Evolutionary conservation across 2,888 invertebrate genomes (phyloP).

Genomic region (Watsonalla binaria): DNA sequence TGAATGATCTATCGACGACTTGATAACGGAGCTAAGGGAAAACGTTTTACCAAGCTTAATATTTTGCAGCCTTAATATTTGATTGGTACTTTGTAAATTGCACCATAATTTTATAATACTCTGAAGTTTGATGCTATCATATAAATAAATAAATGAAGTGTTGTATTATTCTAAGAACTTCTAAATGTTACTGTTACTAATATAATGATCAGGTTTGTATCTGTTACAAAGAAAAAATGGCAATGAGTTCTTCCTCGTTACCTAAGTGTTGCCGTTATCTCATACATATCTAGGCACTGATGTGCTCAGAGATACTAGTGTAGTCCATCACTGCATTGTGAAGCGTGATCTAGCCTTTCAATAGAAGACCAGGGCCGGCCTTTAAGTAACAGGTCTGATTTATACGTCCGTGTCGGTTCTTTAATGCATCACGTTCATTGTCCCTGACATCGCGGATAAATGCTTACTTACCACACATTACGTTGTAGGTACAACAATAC

Average conservation of each 20-base stretch:
- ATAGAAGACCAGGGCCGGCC: constrained; percentile 22
- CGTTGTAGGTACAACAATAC: not conserved
- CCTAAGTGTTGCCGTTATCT: not conserved
- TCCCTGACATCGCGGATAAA: not conserved
- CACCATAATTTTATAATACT: too few species aligned
- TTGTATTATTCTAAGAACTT: too few species aligned
- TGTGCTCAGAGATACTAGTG: not conserved
- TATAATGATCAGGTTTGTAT: too few species aligned
- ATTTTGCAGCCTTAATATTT: too few species aligned
- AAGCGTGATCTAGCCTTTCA: constrained; percentile 18
- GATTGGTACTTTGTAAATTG: too few species aligned
- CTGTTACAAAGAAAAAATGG: not conserved
- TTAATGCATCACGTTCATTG: constrained; percentile 12
- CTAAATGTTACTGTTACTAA: too few species aligned
- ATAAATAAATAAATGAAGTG: too few species aligned
- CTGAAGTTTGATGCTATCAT: too few species aligned
- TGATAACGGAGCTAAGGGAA: too few species aligned
- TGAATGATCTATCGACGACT: too few species aligned
- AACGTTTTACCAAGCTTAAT: too few species aligned
- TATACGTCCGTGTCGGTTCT: constrained; percentile 16
- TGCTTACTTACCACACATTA: not conserved
- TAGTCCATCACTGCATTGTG: constrained; percentile 9
- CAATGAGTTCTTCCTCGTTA: not conserved
- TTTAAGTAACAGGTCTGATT: constrained; percentile 25
- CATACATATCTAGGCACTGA: not conserved